Evolutionary conservation across 1,140 invertebrate genomes (phyloP).

Genomic region (Drosophila hydei): DNA sequence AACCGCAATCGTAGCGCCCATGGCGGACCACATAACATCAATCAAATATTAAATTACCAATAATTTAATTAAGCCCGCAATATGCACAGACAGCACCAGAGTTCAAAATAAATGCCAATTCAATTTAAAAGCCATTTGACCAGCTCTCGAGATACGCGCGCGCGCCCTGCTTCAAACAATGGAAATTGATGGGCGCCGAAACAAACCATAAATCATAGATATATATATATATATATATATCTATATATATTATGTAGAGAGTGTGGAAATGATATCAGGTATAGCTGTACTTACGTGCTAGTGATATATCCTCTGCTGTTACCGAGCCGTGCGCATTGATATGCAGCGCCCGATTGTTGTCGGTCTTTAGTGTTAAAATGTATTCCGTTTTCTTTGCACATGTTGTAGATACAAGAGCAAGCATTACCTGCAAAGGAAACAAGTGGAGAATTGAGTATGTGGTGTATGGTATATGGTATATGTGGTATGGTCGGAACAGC

Average conservation of each 20-base stretch:
- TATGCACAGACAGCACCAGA: conserved; percentile 66
- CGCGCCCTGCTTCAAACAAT: conserved; percentile 1
- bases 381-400: conserved; percentile 75
- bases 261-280: neutral
- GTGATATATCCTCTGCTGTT: conserved; percentile 70
- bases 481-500: neutral
- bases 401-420: conserved; percentile 75
- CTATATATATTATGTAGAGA: conserved; percentile 5
- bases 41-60: conserved; percentile 84
- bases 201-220: conserved; percentile 33
- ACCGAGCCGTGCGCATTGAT: conserved; percentile 77
- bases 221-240: conserved; percentile 15
- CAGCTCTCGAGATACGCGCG: conserved; percentile 2
- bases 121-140: conserved; percentile 72
- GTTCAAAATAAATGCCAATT: conserved; percentile 81
- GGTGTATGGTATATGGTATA: neutral
- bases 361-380: conserved; percentile 68
- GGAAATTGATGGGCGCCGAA: conserved; percentile 56
- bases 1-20: conserved; percentile 57
- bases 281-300: conserved; percentile 77
- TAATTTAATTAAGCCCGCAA: conserved; percentile 83
- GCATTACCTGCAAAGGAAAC: conserved; percentile 61
- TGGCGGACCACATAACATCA: conserved; percentile 69
- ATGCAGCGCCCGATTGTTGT: conserved; percentile 71
- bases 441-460: neutral